These are phyloP conservation scores for Gymnorhina tibicen DNA, from an alignment of 2,113 vertebrate genomes.

Conservation along the genomic window DNA sequence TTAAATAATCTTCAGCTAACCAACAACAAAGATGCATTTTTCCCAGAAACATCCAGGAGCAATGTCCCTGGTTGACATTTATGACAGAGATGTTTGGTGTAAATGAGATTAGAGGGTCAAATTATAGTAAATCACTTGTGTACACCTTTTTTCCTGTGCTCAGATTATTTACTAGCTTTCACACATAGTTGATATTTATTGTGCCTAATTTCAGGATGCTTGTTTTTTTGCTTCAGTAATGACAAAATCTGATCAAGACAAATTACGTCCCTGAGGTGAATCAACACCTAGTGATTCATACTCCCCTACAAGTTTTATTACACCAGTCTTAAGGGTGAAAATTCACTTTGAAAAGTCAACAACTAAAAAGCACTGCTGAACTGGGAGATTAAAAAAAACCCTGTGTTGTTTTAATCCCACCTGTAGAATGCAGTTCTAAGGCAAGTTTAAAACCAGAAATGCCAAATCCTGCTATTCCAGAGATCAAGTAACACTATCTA, in stretches of 20 bases:
- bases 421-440: neutral
- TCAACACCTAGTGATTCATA: neutral
- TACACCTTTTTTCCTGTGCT: neutral
- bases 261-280: neutral
- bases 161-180: neutral
- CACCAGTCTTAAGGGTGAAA: neutral
- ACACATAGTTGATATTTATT: neutral
- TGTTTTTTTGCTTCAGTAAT: neutral
- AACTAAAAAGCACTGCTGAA: neutral
- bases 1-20: neutral
- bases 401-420: neutral
- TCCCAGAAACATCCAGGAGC: neutral
- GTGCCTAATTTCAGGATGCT: neutral
- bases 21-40: neutral
- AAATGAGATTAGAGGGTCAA: neutral
- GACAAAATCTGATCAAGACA: neutral
- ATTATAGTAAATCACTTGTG: neutral
- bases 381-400: neutral
- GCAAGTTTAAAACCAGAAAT: neutral
- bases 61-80: neutral
- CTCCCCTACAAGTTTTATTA: neutral
- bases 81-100: neutral
- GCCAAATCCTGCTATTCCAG: neutral
- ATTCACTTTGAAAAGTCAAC: neutral
- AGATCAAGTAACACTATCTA: neutral